Evolutionary conservation across 2,888 invertebrate genomes (phyloP).

Genomic region (Emmelina monodactyla): DNA sequence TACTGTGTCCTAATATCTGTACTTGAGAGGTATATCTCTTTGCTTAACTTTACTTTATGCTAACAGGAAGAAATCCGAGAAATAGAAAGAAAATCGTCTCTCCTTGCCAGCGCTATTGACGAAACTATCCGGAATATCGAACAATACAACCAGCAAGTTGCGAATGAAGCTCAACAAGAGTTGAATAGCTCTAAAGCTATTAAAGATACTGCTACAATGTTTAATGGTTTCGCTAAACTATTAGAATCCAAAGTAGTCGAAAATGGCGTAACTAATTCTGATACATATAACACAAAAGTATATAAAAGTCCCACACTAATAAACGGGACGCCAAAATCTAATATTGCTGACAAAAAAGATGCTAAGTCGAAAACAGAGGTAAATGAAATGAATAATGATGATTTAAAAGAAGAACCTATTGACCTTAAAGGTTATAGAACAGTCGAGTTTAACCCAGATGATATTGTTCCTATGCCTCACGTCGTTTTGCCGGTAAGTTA

Average conservation of each 20-base stretch:
- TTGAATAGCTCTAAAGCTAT: slow-evolving; percentile 9
- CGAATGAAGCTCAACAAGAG: slow-evolving; percentile 15
- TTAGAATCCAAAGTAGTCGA: slow-evolving; percentile 14
- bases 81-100: slow-evolving; percentile 44
- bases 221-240: slow-evolving; percentile 18
- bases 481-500: neutral
- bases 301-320: neutral
- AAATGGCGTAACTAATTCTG: neutral
- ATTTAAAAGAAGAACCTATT: slow-evolving; percentile 18
- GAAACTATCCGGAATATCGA: slow-evolving; percentile 51
- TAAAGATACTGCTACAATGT: slow-evolving; percentile 11
- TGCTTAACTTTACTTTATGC: no score
- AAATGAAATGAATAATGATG: slow-evolving; percentile 6
- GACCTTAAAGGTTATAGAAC: slow-evolving; percentile 22
- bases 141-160: slow-evolving; percentile 52
- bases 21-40: no score
- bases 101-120: slow-evolving; percentile 50
- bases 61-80: slow-evolving; percentile 52
- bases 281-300: neutral
- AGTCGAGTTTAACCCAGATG: slow-evolving; percentile 23
- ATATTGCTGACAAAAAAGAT: neutral
- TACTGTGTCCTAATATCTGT: no score
- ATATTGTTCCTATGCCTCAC: slow-evolving; percentile 7
- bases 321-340: neutral
- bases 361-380: neutral